Evolutionary conservation across 2,888 invertebrate species (phyloP), one percentile per base, ranked within the genome.

Genomic region (Phymatocera aterrima): DNA sequence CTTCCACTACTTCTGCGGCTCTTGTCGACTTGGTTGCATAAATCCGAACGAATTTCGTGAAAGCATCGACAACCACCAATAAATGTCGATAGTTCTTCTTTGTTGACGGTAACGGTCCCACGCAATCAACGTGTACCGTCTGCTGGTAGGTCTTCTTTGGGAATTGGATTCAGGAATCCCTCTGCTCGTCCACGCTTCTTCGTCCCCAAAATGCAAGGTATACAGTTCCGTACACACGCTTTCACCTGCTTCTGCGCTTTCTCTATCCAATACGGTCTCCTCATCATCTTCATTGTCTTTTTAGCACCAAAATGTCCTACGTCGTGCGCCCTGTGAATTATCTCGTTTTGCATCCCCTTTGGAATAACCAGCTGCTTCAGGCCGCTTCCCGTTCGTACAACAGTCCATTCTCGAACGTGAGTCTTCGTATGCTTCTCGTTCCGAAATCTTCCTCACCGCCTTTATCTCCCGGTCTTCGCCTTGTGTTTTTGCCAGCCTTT

Each of bases 21-120:
- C n/a, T n/a, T n/a, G n/a, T n/a, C n/a, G n/a, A n/a, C 37, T 48
- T 79, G 1, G 80, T 81, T 8, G 81, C 64, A 21, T 81, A 82
- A 0, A 82, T 72, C 82, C 81, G 82, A 0, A 78, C 75, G 40
- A 82, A 83, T 34, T 82, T 81, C 0, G 77, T 57, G 57, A 80
- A 81, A 3, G 46, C 78, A 46, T 82, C 80, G 18, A 82, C 64
- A 0, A 82, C 79, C 12, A 78, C 80, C 10, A 81, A 75, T 1
- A 80, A 40, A 21, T 81, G 65, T 3, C 51, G 24, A 24, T 79
- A 81, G 2, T 24, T 60, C 24, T 81, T 79, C 51, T 77, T 79
- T n/a, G 79, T 81, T 3, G 79, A 48, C 2, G 77, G 46, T 18
- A 82, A 21, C 15, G 82, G 80, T 10, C 82, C 81, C 3, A 82